Base-by-base conservation (phyloP, 2,888 invertebrate species). In the Papilio protenor region DNA sequence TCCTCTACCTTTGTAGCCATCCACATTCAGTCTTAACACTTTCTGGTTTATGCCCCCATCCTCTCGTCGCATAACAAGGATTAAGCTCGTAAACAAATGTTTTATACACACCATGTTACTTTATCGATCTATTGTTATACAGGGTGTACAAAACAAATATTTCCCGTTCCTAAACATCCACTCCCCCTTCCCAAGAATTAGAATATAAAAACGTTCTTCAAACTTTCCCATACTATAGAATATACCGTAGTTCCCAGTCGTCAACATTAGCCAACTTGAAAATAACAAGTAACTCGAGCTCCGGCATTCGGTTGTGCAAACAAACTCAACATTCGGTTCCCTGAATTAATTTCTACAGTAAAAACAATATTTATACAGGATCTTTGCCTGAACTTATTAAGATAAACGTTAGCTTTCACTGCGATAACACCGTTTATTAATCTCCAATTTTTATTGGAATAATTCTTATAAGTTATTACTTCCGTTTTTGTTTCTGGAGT, bases 331-430 rank as follows among this genome's bases (percentile, higher is more conserved):
- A n/a, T 61, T 71, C 71, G 18, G 14, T 61, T 71, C 61, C 33
- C 52, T 69, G 72, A 72, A 77, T 77, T 77, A 77, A 77, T 77
- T 72, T 27, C 45, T 23, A 5, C 16, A 12, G 49, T 61, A 73
- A 40, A 73, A 77, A 66, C 66, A 77, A 77, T 66, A 73, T 73
- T 77, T 66, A 66, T 33, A 72, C 72, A 52, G 52, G 61, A 52
- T 18, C 77, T 69, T 21, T 10, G 33, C 27, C 16, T 73, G 47
- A 49, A 27, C 73, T 66, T 73, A 72, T 64, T 66, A 40, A 64
- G 18, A 66, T 66, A 77, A 73, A 73, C 23, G 47, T 66, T 77
- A 27, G 49, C 55, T 66, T 40, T 40, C 64, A 27, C 75, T 45
- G 16, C 3, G 70, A 70, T 57, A 75, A 70, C 69, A 27, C 57